These are phyloP conservation scores for Cylas formicarius DNA, from an alignment of 1,140 invertebrate genomes.

Conservation along the genomic window DNA sequence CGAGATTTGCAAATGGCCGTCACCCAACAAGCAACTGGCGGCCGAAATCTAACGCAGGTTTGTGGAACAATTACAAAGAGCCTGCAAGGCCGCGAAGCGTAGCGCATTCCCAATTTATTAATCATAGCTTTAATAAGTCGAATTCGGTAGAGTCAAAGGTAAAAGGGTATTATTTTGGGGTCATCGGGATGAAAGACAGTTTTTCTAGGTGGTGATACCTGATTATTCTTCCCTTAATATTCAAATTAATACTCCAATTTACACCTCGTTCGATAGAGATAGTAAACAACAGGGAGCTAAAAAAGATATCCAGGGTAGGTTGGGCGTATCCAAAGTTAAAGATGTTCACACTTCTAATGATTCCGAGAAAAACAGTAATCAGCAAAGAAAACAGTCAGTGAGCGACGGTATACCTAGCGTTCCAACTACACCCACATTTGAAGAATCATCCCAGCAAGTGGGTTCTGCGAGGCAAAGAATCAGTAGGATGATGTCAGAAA, in stretches of 20 bases:
- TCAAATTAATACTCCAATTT: no score
- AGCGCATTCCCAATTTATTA: constrained; percentile 30
- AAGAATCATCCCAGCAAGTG: constrained; percentile 1
- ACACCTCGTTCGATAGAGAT: no score
- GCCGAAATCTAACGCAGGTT: constrained; percentile 16
- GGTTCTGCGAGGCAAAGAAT: constrained; percentile 17
- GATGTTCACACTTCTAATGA: no score
- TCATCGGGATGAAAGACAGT: no score
- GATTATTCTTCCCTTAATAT: constrained; percentile 11
- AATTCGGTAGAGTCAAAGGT: constrained; percentile 10
- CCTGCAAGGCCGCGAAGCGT: constrained; percentile 21
- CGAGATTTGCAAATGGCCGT: no score
- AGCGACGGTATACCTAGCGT: not conserved
- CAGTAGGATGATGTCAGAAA: constrained; percentile 23
- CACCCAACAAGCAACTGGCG: constrained; percentile 20
- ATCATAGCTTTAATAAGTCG: not conserved
- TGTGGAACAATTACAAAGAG: constrained; percentile 4
- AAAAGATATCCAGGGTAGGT: no score
- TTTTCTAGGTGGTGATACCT: no score
- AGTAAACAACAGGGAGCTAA: no score
- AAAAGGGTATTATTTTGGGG: no score
- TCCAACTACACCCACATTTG: no score
- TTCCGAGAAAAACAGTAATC: no score
- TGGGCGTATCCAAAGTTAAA: no score
- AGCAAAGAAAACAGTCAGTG: constrained; percentile 2